Conservation (phyloP, 2,797 vertebrate genomes). For the Hydrocynus forskahlii region DNA sequence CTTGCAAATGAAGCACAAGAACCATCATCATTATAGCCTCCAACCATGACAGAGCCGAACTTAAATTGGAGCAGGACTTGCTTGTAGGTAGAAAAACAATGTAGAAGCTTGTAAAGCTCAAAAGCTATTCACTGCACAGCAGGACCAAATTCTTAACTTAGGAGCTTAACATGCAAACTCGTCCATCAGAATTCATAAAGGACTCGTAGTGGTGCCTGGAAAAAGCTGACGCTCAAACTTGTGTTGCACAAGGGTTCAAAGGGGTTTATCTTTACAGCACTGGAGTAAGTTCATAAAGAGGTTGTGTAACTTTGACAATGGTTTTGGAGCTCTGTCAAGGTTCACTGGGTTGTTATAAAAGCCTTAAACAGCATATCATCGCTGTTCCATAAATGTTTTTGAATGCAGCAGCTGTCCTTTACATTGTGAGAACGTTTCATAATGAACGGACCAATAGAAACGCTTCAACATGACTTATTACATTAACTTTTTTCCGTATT, state of each 20-base stretch:
- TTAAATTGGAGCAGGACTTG: background rate
- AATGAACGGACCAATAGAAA: no score
- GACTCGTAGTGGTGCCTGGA: slow-evolving; percentile 31
- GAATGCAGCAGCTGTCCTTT: no score
- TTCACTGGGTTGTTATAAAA: slow-evolving; percentile 65
- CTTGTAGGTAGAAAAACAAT: background rate
- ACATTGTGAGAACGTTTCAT: no score
- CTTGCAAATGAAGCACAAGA: background rate
- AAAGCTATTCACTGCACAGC: slow-evolving; percentile 1
- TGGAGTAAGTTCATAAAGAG: slow-evolving; percentile 59
- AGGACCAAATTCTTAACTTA: slow-evolving; percentile 19
- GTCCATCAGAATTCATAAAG: background rate
- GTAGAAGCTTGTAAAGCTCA: background rate
- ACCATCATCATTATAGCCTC: background rate
- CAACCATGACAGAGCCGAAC: background rate
- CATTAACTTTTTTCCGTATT: no score
- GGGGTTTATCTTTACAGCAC: slow-evolving; percentile 78
- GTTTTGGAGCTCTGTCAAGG: slow-evolving; percentile 45
- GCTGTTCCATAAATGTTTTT: no score
- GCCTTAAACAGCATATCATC: background rate
- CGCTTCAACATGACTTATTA: no score
- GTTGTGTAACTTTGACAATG: slow-evolving; percentile 50
- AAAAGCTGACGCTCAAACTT: slow-evolving; percentile 59
- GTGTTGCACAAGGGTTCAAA: slow-evolving; percentile 63
- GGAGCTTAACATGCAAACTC: slow-evolving; percentile 10